Percentiles rank a stretch among this genome's conserved stretches.
phyloP scores from a whole-genome alignment of 2,113 vertebrate genomes.

The Rhombomys opimus region DNA sequence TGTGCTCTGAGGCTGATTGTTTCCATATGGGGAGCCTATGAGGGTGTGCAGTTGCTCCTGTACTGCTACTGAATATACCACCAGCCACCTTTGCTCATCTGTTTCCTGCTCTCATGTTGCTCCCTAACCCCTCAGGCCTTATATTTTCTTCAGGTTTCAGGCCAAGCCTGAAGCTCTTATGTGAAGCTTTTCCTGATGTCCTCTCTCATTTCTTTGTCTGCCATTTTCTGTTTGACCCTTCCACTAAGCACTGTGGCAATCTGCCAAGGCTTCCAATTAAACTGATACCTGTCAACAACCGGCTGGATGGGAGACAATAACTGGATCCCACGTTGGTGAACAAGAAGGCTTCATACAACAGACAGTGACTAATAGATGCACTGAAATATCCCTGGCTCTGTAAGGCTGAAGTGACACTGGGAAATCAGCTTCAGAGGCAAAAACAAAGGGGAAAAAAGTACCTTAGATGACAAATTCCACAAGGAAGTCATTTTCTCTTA shows the following conservation, averaged over 20 bases:
- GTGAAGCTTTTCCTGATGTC: background rate
- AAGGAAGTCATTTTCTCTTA: background rate
- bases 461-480: background rate
- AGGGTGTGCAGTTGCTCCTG: background rate
- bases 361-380: background rate
- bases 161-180: background rate
- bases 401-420: background rate
- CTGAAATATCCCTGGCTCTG: background rate
- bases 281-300: background rate
- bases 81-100: background rate
- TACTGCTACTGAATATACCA: background rate
- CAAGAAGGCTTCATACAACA: background rate
- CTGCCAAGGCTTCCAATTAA: background rate
- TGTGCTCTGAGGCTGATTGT: background rate
- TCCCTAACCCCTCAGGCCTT: background rate
- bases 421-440: background rate
- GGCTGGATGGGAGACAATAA: background rate
- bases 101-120: background rate
- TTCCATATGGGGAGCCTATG: background rate
- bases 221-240: conserved; percentile 17
- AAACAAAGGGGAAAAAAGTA: background rate
- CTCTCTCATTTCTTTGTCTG: background rate
- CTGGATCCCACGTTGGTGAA: background rate
- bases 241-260: background rate
- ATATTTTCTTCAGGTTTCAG: background rate